Percentiles rank a stretch among this genome's conserved stretches.
These are phyloP conservation scores for Coluber constrictor DNA, from an alignment of 2,797 vertebrate genomes.

Conservation along the genomic window DNA sequence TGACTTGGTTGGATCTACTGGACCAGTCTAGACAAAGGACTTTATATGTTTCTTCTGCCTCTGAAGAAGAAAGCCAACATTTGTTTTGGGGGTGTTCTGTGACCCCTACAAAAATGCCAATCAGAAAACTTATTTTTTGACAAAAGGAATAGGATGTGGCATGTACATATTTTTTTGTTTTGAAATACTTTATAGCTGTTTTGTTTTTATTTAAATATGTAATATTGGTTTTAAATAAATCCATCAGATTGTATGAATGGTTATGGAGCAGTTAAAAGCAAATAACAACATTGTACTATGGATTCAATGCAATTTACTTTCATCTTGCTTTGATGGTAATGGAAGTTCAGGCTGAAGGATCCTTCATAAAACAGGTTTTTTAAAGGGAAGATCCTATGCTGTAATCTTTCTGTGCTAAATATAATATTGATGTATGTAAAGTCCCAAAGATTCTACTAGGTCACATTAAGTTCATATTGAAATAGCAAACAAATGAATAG, in stretches of 20 bases:
- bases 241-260: not conserved
- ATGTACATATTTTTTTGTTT: not conserved
- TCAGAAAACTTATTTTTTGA: slow-evolving; percentile 27
- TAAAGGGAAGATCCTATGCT: not conserved
- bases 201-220: not conserved
- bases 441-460: not conserved
- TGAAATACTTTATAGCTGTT: not conserved
- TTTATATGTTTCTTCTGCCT: slow-evolving; percentile 11
- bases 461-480: not conserved
- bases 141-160: not conserved
- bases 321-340: not conserved
- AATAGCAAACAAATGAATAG: not conserved
- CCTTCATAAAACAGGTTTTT: not conserved
- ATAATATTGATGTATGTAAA: not conserved
- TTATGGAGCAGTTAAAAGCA: not conserved
- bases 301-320: not conserved
- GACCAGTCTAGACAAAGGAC: slow-evolving; percentile 1
- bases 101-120: slow-evolving; percentile 36
- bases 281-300: not conserved
- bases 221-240: not conserved
- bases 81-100: slow-evolving; percentile 23
- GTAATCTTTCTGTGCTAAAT: not conserved
- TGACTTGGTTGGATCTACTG: not conserved
- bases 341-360: not conserved
- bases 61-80: slow-evolving; percentile 40